Evolutionary conservation across 2,888 invertebrate genomes (phyloP), one percentile per base, ranked within the genome.

Genomic region (Platycnemis pennipes): DNA sequence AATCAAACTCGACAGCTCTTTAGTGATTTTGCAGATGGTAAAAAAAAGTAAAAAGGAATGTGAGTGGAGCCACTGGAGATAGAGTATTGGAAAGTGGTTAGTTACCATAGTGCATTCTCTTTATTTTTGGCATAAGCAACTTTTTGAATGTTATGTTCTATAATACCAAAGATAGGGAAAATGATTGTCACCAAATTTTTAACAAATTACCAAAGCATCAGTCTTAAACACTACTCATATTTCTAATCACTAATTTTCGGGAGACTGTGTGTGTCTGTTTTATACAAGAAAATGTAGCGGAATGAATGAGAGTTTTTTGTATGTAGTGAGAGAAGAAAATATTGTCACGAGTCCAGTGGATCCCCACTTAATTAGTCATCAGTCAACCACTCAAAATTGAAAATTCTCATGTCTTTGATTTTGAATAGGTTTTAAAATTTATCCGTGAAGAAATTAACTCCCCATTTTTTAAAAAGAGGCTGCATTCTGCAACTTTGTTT

Each of bases 81-180:
- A 63, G 63, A 91, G 91, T 91, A 44, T 91, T 91, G 91, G 91
- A 69, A 63, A 91, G 63, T 91, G 91, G 91, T 91, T 91, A 91
- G 91, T 91, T 91, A 91, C 91, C 91, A 91, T 91, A 91, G 91
- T 56, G 91, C 91, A 91, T 91, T 91, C 63, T 91, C 91, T 63
- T 91, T 87, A 87, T 46, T 91, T 91, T 91, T 91, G 91, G 91
- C 91, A 91, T 91, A 91, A 56, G 91, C 91, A 69, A 91, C 37
- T 63, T 91, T 91, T 69, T 91, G 91, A 91, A 63, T 56, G 91
- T 63, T 91, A 91, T 91, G 69, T 91, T 63, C 63, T 91, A n/a
- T 91, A 91, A 91, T 91, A 91, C 91, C 91, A 91, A 91, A 91
- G 91, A 91, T 91, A 91, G 91, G 91, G 91, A 91, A 91, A 91